Percentiles rank a stretch among this genome's conserved stretches.
Evolutionary conservation across 1,140 invertebrate species (phyloP).

Genomic region (Hermetia illucens): DNA sequence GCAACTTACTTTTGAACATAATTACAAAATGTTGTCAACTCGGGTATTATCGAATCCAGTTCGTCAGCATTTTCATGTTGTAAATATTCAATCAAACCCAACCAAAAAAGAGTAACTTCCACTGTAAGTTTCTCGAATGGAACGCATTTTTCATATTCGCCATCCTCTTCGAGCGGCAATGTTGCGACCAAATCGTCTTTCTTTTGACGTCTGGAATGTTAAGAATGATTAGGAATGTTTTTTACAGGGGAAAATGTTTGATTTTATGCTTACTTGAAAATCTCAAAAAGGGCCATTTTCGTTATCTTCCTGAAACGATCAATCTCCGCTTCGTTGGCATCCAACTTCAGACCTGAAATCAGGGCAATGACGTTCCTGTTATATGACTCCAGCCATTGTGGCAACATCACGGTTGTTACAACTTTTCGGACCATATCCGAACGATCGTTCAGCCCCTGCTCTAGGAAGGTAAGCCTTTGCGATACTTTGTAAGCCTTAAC

Average conservation of each 20-base stretch:
- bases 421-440: slow-evolving; percentile 35
- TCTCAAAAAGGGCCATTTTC: slow-evolving; percentile 29
- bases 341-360: slow-evolving; percentile 44
- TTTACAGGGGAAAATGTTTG: neutral
- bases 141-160: slow-evolving; percentile 34
- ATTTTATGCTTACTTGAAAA: slow-evolving; percentile 30
- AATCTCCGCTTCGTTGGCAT: slow-evolving; percentile 34
- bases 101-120: slow-evolving; percentile 49
- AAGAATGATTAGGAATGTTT: neutral
- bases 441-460: slow-evolving; percentile 49
- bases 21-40: slow-evolving; percentile 37
- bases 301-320: slow-evolving; percentile 22
- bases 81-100: slow-evolving; percentile 37
- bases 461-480: slow-evolving; percentile 46
- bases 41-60: slow-evolving; percentile 35
- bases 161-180: slow-evolving; percentile 18
- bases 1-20: slow-evolving; percentile 33
- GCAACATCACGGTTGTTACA: slow-evolving; percentile 37
- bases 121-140: slow-evolving; percentile 35
- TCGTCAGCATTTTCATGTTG: slow-evolving; percentile 27
- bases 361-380: slow-evolving; percentile 45
- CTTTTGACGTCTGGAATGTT: slow-evolving; percentile 6
- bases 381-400: slow-evolving; percentile 48
- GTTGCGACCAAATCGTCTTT: slow-evolving; percentile 10
- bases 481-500: slow-evolving; percentile 51